Conservation (phyloP, 2,797 vertebrate species). For the Hippoglossus hippoglossus region DNA sequence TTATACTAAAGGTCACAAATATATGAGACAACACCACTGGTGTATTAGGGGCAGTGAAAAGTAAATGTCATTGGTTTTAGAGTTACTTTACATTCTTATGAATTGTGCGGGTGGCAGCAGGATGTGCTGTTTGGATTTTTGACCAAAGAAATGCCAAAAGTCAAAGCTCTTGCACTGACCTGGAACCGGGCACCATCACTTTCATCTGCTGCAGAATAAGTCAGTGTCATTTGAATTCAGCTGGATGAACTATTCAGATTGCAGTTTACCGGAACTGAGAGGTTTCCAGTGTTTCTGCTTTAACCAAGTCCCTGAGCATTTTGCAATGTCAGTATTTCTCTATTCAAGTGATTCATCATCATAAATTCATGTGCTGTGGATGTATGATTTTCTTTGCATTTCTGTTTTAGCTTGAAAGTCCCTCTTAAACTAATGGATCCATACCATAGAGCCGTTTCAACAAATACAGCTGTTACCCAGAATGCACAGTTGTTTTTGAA, state of each 20-base stretch:
- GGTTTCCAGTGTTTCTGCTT: slow-evolving; percentile 13
- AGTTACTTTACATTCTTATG: slow-evolving; percentile 62
- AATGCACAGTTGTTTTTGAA: background rate
- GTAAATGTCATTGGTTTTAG: slow-evolving; percentile 74
- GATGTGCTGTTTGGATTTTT: slow-evolving; percentile 35
- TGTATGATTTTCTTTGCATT: slow-evolving; percentile 7
- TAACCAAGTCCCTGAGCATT: background rate
- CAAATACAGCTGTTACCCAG: background rate
- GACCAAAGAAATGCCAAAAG: slow-evolving; percentile 50
- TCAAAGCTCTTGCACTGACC: slow-evolving; percentile 49
- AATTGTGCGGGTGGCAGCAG: slow-evolving; percentile 42
- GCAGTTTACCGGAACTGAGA: slow-evolving; percentile 46
- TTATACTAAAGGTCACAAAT: slow-evolving; percentile 76
- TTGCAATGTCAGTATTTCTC: background rate
- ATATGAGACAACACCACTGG: slow-evolving; percentile 60
- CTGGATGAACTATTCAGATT: slow-evolving; percentile 66
- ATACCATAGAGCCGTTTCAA: background rate
- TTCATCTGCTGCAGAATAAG: slow-evolving; percentile 54
- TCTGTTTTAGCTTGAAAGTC: background rate
- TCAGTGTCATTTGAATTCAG: slow-evolving; percentile 51
- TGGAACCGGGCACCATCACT: slow-evolving; percentile 41
- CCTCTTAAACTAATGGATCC: background rate
- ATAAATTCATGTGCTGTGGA: background rate
- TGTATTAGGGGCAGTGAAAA: slow-evolving; percentile 61
- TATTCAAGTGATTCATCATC: slow-evolving; percentile 6